Base-by-base conservation (phyloP, 2,113 vertebrate genomes). In the Polypterus bichir region DNA sequence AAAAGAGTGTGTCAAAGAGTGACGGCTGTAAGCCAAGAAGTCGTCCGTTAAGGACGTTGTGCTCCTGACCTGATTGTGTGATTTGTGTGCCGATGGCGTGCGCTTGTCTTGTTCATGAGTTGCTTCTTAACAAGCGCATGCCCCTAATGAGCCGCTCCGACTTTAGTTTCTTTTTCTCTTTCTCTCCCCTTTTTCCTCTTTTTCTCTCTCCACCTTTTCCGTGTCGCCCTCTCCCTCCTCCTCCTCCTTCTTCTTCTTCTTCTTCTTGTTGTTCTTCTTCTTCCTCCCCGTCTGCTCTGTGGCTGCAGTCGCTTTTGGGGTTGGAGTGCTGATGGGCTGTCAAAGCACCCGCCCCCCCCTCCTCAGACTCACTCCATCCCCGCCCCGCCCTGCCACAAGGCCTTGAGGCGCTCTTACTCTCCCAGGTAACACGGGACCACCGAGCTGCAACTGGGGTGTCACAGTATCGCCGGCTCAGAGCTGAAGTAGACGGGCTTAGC, bases 251-350 rank as follows among this genome's bases (percentile, higher is more conserved):
- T 57, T 59, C 69, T 70, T 58, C 70, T 78, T 3, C 67, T 61
- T 74, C 63, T 70, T 65, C 65, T 53, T 63, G 27, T 62, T 73
- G 60, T 68, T 49, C 73, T 68, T 72, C 77, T 71, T 69, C 78
- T 84, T 76, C 85, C 81, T 73, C 81, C 81, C 66, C 70, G 71
- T 65, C 74, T 73, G 69, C 63, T 69, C 77, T 78, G 74, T 81
- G 77, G 76, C 83, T 80, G 82, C 91, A 98, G 93, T 92, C 91
- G 91, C 81, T 87, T 93, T 72, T 95, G 93, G 93, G 93, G 89
- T 83, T 97, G 94, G 93, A 92, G 91, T 90, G 91, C 93, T 75
- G 92, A 97, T 62, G 92, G 92, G 85, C 83, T 92, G 65, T 88
- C 88, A 84, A 98, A 97, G 88, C 92, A 91, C 77, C 84, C 91